These are phyloP conservation scores for Ramphastos sulfuratus DNA, from an alignment of 2,113 vertebrate species.

Conservation along the genomic window DNA sequence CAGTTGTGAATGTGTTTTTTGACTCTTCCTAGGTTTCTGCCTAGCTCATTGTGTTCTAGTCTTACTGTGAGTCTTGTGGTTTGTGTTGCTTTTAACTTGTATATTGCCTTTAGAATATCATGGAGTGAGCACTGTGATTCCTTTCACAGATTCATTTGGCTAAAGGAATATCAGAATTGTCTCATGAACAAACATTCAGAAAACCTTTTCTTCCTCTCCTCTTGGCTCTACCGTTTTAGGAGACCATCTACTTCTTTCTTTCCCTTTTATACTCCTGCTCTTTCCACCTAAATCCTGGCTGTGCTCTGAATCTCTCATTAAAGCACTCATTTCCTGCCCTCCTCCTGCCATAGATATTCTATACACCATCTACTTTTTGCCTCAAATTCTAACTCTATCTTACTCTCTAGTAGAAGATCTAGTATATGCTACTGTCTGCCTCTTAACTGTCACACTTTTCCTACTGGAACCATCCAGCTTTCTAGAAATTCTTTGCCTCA, in stretches of 20 bases:
- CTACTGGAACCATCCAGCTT: neutral
- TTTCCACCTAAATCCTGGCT: neutral
- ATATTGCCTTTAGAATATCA: neutral
- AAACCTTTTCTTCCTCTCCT: neutral
- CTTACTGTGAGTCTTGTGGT: neutral
- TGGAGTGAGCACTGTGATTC: neutral
- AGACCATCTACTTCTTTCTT: neutral
- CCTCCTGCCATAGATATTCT: neutral
- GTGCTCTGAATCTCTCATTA: neutral
- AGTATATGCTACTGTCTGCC: neutral
- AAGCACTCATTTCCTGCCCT: neutral
- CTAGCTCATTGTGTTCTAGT: neutral
- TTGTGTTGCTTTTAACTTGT: neutral
- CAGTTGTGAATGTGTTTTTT: neutral
- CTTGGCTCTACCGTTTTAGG: neutral
- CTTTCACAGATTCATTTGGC: neutral
- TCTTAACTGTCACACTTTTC: neutral
- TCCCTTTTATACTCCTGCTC: neutral
- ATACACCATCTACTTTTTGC: neutral
- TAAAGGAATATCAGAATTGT: neutral
- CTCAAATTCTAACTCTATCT: neutral
- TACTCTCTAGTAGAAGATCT: neutral
- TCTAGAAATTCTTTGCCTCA: neutral
- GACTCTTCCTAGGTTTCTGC: neutral
- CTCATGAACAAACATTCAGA: neutral